Base-by-base conservation (phyloP, 1,140 invertebrate genomes). In the Heliconius himera region DNA sequence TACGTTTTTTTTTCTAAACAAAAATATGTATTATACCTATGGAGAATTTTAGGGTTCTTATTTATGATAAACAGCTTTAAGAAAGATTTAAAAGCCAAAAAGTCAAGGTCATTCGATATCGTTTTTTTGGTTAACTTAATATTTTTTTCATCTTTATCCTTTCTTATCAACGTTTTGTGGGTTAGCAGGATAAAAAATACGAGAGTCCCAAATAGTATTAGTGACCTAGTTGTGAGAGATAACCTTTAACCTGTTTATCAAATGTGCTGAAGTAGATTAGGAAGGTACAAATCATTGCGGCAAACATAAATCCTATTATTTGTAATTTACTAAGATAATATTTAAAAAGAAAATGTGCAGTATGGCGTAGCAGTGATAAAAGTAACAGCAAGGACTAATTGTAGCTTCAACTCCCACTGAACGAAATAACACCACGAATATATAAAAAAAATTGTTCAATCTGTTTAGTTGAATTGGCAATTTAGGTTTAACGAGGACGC, bases 101-200 rank as follows among this genome's bases (percentile, higher is more conserved):
- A 66, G 60, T 26, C 60, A 66, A 66, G 60, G 60, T 29, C 26
- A 66, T 66, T 22, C 26, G 22, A 66, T 66, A 66, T 66, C 26
- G 22, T 29, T 66, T 66, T 9, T 66, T 29, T 11, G 60, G 60
- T 26, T 66, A 29, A 66, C 8, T 22, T 60, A 5, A 66, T 26
- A 29, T 11, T 66, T 26, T 66, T 66, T 26, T 66, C 4, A 29
- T 16, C 26, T 29, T 16, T 9, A 29, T 66, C 60, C 60, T 66
- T 66, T 11, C 22, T 66, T 66, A 66, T 66, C 60, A 66, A 26
- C 26, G 60, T 1, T 71, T 90, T 89, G 75, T 85, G 79, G 91
- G 91, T 93, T 90, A 93, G 81, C 90, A 81, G 89, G 79, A 83
- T 89, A 91, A 91, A 91, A 93, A 92, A 86, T 75, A 75, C 79